Evolutionary conservation across 2,797 vertebrate species (phyloP).

Genomic region (Coregonus suidteri): DNA sequence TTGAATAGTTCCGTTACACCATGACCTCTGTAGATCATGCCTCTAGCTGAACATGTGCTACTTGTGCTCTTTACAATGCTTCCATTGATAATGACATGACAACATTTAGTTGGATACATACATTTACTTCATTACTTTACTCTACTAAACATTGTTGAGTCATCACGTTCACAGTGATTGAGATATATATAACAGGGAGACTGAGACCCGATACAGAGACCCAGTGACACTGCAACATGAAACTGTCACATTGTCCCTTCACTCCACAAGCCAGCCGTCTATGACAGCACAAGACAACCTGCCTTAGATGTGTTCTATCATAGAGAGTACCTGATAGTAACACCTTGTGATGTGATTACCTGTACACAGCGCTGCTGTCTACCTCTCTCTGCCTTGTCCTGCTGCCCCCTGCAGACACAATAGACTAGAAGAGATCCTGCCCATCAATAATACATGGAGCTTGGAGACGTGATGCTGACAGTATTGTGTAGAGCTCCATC

Average conservation of each 20-base stretch:
- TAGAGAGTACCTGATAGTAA: background rate
- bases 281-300: background rate
- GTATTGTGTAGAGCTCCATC: background rate
- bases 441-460: constrained; percentile 6
- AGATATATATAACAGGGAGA: background rate
- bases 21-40: background rate
- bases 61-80: background rate
- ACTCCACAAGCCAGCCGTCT: background rate
- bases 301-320: background rate
- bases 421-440: constrained; percentile 1
- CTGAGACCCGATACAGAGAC: background rate
- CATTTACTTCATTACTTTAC: no score
- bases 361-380: background rate
- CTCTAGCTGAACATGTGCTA: background rate
- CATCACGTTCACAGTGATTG: background rate
- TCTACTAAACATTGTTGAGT: background rate
- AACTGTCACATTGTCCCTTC: background rate
- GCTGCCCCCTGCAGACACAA: background rate
- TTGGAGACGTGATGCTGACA: background rate
- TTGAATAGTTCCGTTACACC: background rate
- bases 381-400: background rate
- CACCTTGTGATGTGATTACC: background rate
- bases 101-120: no score
- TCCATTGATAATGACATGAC: no score
- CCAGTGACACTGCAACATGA: background rate